A percentile compares a stretch with the other conserved stretches of the same genome.
These are phyloP conservation scores for Limnothrissa miodon DNA, from an alignment of 2,113 vertebrate genomes.

Conservation along the genomic window DNA sequence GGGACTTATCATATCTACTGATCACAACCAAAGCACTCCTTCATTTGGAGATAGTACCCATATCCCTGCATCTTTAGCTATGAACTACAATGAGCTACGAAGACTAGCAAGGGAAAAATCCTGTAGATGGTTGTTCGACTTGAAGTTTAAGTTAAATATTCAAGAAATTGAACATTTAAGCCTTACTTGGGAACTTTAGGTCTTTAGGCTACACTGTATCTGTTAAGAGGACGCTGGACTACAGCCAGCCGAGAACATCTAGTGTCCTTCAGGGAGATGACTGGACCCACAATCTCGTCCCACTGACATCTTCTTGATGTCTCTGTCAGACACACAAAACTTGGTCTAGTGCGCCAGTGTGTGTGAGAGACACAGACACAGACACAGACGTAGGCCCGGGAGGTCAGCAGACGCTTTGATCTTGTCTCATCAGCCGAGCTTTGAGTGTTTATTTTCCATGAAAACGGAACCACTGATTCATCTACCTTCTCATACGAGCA, in stretches of 20 bases:
- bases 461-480: not conserved
- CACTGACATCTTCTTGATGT: constrained; percentile 1
- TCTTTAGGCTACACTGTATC: not conserved
- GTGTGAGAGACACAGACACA: not conserved
- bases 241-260: not conserved
- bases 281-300: not conserved
- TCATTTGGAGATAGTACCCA: no score
- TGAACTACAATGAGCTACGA: not conserved
- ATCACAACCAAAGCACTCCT: no score
- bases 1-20: no score
- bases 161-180: no score
- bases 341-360: not conserved
- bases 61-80: no score
- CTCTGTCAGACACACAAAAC: not conserved
- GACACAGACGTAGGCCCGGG: not conserved
- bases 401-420: not conserved
- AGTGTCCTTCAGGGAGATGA: not conserved
- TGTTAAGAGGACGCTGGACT: not conserved
- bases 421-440: not conserved
- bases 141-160: no score
- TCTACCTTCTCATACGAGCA: constrained; percentile 15
- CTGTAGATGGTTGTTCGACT: not conserved
- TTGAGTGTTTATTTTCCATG: constrained; percentile 16
- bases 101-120: no score
- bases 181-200: no score